phyloP scores from a whole-genome alignment of 2,113 vertebrate genomes.

The Gymnarchus niloticus region DNA sequence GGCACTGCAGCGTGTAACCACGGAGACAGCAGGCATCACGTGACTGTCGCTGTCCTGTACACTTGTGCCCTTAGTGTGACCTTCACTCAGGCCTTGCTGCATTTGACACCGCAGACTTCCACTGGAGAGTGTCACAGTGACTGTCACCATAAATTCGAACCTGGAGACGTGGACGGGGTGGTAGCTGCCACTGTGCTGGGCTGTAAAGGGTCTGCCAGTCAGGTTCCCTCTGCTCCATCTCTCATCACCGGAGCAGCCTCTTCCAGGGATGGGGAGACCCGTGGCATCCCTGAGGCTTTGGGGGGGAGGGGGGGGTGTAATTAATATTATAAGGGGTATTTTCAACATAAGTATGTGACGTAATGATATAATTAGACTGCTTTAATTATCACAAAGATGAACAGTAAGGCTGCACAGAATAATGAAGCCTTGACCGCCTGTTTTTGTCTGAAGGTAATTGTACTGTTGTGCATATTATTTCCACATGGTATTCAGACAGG shows the following conservation, averaged over 20 bases:
- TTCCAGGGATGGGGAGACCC: too few species aligned
- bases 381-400: slow-evolving; percentile 1
- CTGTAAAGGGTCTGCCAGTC: not conserved
- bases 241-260: too few species aligned
- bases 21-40: not conserved
- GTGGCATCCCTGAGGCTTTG: too few species aligned
- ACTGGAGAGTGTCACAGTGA: too few species aligned
- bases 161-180: not conserved
- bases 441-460: not conserved
- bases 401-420: not conserved
- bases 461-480: not conserved
- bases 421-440: not conserved
- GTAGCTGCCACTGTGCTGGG: not conserved
- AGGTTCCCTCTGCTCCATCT: too few species aligned
- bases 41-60: not conserved
- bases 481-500: not conserved
- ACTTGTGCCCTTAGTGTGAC: too few species aligned
- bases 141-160: too few species aligned
- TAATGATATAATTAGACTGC: not conserved
- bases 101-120: too few species aligned
- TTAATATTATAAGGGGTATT: not conserved
- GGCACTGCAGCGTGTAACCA: not conserved
- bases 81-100: too few species aligned
- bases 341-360: not conserved
- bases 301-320: too few species aligned